A percentile compares a stretch with the other conserved stretches of the same genome.
phyloP scores from a whole-genome alignment of 1,140 invertebrate genomes.

The Ceratitis capitata region DNA sequence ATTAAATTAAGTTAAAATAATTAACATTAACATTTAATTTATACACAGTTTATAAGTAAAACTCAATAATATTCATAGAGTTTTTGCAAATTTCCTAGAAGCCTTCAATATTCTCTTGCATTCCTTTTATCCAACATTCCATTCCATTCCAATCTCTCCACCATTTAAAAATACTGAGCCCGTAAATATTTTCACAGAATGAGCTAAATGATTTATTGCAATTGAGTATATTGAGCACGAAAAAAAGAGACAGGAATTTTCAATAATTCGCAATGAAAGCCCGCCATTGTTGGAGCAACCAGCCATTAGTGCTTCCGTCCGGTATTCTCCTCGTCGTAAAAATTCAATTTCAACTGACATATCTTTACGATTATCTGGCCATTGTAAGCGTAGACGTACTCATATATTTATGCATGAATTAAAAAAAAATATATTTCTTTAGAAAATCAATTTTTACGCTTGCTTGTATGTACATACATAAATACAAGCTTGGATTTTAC shows the following conservation, averaged over 20 bases:
- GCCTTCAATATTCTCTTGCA: neutral
- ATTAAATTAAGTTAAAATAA: no score
- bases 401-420: neutral
- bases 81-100: neutral
- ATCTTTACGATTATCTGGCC: neutral
- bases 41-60: no score
- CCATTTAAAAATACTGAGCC: neutral
- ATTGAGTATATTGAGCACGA: neutral
- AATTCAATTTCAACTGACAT: slow-evolving; percentile 7
- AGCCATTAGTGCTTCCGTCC: slow-evolving; percentile 6
- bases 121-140: neutral
- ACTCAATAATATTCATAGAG: no score
- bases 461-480: no score
- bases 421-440: neutral
- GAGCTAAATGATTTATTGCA: slow-evolving; percentile 24
- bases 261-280: neutral
- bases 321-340: no score
- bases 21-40: no score
- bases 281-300: neutral
- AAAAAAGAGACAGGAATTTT: slow-evolving; percentile 1
- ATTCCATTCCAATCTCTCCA: no score
- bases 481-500: no score
- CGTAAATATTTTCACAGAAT: neutral
- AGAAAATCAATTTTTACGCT: no score
- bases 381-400: neutral